Base-by-base conservation (phyloP, 2,797 vertebrate genomes). In the Tokudaia muenninki region DNA sequence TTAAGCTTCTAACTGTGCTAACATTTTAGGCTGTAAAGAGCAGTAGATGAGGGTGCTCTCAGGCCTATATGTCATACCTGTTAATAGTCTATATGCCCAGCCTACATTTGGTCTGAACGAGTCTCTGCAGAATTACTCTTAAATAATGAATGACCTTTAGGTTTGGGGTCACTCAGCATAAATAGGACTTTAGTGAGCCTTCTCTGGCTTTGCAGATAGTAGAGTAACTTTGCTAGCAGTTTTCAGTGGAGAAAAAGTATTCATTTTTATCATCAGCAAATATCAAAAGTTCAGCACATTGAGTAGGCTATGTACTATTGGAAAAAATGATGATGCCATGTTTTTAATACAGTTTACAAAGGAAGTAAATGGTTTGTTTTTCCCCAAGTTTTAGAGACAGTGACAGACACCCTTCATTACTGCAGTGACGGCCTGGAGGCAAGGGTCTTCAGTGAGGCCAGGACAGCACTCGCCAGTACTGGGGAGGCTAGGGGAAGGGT, bases 1-100 rank as follows among this genome's bases (percentile, higher is more conserved):
- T 86, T 96, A 97, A 95, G 97, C 81, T 78, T 92, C 44, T 90
- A 94, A 95, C 91, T 92, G 12, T 96, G 88, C 94, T 94, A 96
- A 97, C 87, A 96, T 97, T 96, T 87, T 86, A 79, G 21, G 8
- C 95, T 97, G 70, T 93, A 72, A 94, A 93, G 75, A 17, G 52
- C 96, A 77, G 4, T 97, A 61, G 70, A 80, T 92, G 34, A 65
- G n/a, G 19, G 2, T 87, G 26, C 90, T 90, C 77, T 79, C n/a
- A 29, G 13, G 70, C 77, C 50, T 96, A 79, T 72, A 5, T 65
- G n/a, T 96, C 75, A 67, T 13, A 31, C 29, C 80, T 90, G 0
- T 92, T 93, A 82, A 92, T 91, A 80, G 50, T 47, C 2, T 82
- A 29, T 9, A 4, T 82, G 24, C 80, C 67, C 5, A 77, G 2